Conservation (phyloP, 92 coral and sea anemone genomes). For the Actinostola sp. region DNA sequence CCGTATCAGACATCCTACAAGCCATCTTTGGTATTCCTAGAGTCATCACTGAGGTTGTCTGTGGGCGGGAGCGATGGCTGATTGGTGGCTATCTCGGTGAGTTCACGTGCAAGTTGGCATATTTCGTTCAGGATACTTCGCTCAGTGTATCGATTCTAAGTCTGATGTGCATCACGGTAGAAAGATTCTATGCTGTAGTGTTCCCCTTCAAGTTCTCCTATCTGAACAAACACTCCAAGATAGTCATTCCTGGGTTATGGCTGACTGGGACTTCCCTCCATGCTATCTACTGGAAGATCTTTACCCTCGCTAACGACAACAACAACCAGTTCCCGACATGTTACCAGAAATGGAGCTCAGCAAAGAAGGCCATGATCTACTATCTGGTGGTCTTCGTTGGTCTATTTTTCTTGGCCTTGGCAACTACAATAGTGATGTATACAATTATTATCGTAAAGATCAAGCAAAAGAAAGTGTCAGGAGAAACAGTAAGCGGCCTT, state of each 20-base stretch:
- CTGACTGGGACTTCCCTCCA: slow-evolving; percentile 22
- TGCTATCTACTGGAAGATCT: slow-evolving; percentile 26
- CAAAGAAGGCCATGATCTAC: slow-evolving; percentile 18
- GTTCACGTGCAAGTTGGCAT: slow-evolving; percentile 63
- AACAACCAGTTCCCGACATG: slow-evolving; percentile 3
- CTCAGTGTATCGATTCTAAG: slow-evolving; percentile 71
- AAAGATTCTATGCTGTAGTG: slow-evolving; percentile 64
- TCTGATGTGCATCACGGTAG: slow-evolving; percentile 60
- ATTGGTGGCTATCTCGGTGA: slow-evolving; percentile 43
- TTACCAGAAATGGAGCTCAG: slow-evolving; percentile 29
- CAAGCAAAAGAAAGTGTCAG: slow-evolving; percentile 8
- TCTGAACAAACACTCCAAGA: slow-evolving; percentile 15
- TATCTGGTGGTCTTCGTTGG: slow-evolving; percentile 28
- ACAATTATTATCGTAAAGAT: slow-evolving; percentile 28
- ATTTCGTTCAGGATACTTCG: slow-evolving; percentile 65
- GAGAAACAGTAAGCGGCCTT: background rate
- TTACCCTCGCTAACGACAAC: slow-evolving; percentile 1
- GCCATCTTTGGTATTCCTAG: slow-evolving; percentile 39
- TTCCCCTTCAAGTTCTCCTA: slow-evolving; percentile 54
- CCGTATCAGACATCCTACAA: slow-evolving; percentile 35
- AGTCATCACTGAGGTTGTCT: slow-evolving; percentile 31
- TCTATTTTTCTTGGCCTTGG: slow-evolving; percentile 19
- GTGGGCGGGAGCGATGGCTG: slow-evolving; percentile 41
- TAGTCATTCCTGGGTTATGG: slow-evolving; percentile 21
- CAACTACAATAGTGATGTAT: slow-evolving; percentile 21